phyloP scores from a whole-genome alignment of 2,888 invertebrate genomes.

The Mimachlamys varia region DNA sequence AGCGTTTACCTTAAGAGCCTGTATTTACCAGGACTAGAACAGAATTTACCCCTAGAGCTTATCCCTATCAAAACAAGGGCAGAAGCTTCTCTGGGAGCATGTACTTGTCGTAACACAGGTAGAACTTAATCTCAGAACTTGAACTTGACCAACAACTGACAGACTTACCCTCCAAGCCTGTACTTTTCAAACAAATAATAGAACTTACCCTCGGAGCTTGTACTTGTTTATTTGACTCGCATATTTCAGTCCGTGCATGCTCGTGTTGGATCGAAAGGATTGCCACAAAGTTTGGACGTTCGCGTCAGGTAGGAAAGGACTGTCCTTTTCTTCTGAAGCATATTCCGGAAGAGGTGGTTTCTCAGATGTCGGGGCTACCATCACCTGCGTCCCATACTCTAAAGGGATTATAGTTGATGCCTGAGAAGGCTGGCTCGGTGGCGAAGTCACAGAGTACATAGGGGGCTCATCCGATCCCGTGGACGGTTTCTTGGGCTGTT shows the following conservation, averaged over 20 bases:
- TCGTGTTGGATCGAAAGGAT: constrained; percentile 48
- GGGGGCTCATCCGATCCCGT: not conserved
- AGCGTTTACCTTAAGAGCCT: too few species aligned
- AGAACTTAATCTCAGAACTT: too few species aligned
- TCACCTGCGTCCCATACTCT: not conserved
- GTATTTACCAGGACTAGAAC: too few species aligned
- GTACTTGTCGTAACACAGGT: too few species aligned
- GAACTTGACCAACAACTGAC: too few species aligned
- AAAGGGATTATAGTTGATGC: not conserved
- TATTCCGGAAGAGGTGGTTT: not conserved
- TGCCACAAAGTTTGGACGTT: constrained; percentile 43
- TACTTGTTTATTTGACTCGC: constrained; percentile 31
- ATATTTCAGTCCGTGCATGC: constrained; percentile 54
- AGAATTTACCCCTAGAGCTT: too few species aligned
- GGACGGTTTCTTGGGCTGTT: not conserved
- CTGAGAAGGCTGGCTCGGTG: not conserved
- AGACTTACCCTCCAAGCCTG: too few species aligned
- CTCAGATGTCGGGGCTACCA: not conserved
- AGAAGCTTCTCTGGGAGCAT: too few species aligned
- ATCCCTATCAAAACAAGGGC: too few species aligned
- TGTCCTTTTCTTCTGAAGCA: not conserved
- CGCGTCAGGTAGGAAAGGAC: not conserved
- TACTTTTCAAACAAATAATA: too few species aligned
- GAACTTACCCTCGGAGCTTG: too few species aligned
- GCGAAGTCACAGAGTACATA: not conserved